Evolutionary conservation across 2,113 vertebrate genomes (phyloP).

Genomic region (Vidua macroura): DNA sequence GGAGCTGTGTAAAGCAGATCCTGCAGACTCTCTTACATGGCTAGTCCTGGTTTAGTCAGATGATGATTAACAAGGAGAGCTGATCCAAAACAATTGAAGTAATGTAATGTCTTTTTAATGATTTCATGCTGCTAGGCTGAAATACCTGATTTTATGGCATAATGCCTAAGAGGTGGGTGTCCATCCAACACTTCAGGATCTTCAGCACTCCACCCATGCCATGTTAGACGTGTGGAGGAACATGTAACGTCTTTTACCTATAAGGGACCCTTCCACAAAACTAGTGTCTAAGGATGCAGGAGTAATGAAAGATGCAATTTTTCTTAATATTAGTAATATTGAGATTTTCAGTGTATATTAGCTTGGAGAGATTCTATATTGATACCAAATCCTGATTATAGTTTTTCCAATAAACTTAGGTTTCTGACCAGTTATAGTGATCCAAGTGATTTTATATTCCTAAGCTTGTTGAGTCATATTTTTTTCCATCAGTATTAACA

Average conservation of each 20-base stretch:
- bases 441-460: not conserved
- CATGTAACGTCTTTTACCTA: not conserved
- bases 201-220: not conserved
- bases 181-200: not conserved
- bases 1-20: not conserved
- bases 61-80: not conserved
- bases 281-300: not conserved
- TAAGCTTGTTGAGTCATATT: not conserved
- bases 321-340: not conserved
- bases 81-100: not conserved
- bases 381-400: not conserved
- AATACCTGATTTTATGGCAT: not conserved
- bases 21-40: not conserved
- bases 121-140: not conserved
- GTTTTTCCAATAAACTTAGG: not conserved
- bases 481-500: not conserved
- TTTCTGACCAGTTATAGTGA: not conserved
- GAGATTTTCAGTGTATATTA: not conserved
- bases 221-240: rapidly evolving
- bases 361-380: not conserved
- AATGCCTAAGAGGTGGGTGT: not conserved
- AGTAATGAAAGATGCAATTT: not conserved
- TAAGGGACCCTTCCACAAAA: not conserved
- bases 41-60: not conserved
- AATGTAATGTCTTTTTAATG: not conserved